phyloP scores from a whole-genome alignment of 2,888 invertebrate species.

The Cryptocephalus moraei region DNA sequence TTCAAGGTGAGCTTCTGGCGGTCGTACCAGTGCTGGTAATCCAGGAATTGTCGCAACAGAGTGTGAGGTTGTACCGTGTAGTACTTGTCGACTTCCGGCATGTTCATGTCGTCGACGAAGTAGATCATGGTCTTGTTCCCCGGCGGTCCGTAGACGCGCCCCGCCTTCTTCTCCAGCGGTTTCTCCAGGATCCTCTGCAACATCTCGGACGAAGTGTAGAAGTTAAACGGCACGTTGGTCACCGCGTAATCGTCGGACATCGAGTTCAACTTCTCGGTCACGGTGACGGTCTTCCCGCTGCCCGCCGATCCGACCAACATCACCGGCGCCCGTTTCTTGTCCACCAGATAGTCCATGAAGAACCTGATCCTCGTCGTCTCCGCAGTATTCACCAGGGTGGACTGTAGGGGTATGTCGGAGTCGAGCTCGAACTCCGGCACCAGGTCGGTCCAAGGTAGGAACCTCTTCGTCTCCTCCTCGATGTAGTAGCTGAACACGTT shows the following conservation, averaged over 20 bases:
- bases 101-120: slow-evolving; percentile 93
- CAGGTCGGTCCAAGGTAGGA: slow-evolving; percentile 78
- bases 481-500: slow-evolving; percentile 86
- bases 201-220: slow-evolving; percentile 91
- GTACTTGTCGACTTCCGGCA: slow-evolving; percentile 93
- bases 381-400: slow-evolving; percentile 68
- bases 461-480: slow-evolving; percentile 75
- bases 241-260: slow-evolving; percentile 70
- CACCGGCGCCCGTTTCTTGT: slow-evolving; percentile 61
- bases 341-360: slow-evolving; percentile 77
- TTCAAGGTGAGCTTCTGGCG: slow-evolving; percentile 73
- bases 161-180: slow-evolving; percentile 90
- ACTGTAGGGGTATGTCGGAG: slow-evolving; percentile 74
- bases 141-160: slow-evolving; percentile 85
- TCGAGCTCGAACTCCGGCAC: slow-evolving; percentile 74
- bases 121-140: slow-evolving; percentile 88
- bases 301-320: slow-evolving; percentile 89
- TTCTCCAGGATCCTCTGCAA: slow-evolving; percentile 80
- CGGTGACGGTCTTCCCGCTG: slow-evolving; percentile 86
- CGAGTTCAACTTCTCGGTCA: slow-evolving; percentile 67
- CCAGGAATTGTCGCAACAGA: slow-evolving; percentile 82
- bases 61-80: slow-evolving; percentile 95
- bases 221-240: slow-evolving; percentile 88
- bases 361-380: slow-evolving; percentile 77
- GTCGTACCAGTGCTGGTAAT: slow-evolving; percentile 95